Base-by-base conservation (phyloP, 1,140 invertebrate species). In the Drosophila tristis region DNA sequence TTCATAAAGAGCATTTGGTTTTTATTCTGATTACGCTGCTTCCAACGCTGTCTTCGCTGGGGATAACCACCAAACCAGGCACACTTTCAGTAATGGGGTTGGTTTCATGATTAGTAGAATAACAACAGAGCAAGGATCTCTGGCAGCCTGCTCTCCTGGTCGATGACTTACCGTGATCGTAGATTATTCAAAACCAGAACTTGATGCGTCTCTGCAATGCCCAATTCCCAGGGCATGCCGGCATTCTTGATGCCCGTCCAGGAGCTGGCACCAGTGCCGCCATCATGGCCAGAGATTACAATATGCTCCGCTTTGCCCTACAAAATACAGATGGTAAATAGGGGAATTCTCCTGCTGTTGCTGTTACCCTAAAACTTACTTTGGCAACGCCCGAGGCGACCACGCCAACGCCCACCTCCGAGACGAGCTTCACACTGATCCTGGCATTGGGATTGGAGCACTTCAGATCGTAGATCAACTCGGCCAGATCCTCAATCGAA, bases 401-500 rank as follows among this genome's bases (percentile, higher is more conserved):
- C 9, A 99, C 98, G 8, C 99, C 99, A 1, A 99, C 99, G 5
- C 99, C 99, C 42, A 99, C 98, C 94, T 99, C 98, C 0, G 98
- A 99, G 4, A 99, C 99, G 13, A 99, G 93, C 92, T 99, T 99
- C 0, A 99, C 99, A 51, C 98, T 99, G 68, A 99, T 98, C 53
- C 98, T 93, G 2, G 98, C 98, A 58, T 94, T 94, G 0, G 99
- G 99, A 94, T 99, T 99, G 47, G 98, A 97, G 92, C 97, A 98
- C 93, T 99, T 99, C 48, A 99, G 93, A 93, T 99, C 99, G 90
- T 99, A 99, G 90, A 99, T 99, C 42, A 99, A 94, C 93, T 99
- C 98, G 1, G 98, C 98, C 77, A 99, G 93, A 94, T 99, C 99
- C 93, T 99, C 99, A 90, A 99, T 99, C 39, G 98, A 99, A 93